Evolutionary conservation across 1,140 invertebrate species (phyloP).

Genomic region (Penaeus chinensis): DNA sequence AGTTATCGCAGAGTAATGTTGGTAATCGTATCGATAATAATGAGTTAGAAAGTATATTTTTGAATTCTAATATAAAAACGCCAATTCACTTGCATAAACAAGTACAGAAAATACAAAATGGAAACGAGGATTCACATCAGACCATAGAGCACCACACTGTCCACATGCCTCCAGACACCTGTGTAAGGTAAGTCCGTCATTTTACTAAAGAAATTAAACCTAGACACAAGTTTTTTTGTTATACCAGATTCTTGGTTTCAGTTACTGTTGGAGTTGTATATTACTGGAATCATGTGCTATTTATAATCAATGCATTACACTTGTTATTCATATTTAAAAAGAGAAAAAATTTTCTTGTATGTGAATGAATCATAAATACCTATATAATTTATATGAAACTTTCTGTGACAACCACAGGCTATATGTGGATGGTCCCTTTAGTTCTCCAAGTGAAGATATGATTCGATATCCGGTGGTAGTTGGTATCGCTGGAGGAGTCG

Average conservation of each 20-base stretch:
- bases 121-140: too few species aligned
- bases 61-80: background rate
- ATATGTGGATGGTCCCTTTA: constrained; percentile 51
- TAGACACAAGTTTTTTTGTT: background rate
- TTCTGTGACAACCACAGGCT: constrained; percentile 17
- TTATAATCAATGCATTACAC: too few species aligned
- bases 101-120: too few species aligned
- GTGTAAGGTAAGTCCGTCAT: background rate
- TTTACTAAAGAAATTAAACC: background rate
- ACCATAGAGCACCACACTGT: too few species aligned
- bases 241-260: too few species aligned
- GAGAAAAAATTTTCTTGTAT: background rate
- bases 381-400: background rate
- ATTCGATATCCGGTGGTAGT: constrained; percentile 44
- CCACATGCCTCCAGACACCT: too few species aligned
- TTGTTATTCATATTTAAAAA: too few species aligned
- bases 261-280: too few species aligned
- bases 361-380: background rate
- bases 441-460: constrained; percentile 48
- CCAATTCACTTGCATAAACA: too few species aligned
- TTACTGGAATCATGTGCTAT: too few species aligned
- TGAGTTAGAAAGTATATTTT: background rate
- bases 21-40: background rate
- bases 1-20: too few species aligned
- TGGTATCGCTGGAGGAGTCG: constrained; percentile 42